Evolutionary conservation across 1,140 invertebrate genomes (phyloP).

Genomic region (Magallana gigas): DNA sequence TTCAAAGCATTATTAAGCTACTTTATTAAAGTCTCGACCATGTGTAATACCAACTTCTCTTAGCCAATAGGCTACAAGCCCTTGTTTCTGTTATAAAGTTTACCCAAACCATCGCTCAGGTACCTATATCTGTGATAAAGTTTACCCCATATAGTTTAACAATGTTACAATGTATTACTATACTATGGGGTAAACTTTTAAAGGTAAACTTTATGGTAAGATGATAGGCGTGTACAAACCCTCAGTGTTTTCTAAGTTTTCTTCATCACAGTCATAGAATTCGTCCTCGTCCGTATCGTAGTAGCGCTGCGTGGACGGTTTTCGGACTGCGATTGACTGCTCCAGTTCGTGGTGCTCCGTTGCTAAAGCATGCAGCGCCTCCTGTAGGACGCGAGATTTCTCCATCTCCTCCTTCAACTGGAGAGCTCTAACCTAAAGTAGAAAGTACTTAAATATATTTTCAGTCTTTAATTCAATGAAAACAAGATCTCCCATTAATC

Average conservation of each 20-base stretch:
- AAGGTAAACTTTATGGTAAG: too few species aligned
- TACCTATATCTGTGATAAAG: too few species aligned
- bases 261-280: conserved; percentile 83
- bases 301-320: conserved; percentile 76
- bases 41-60: too few species aligned
- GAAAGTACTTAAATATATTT: background rate
- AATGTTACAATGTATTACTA: too few species aligned
- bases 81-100: too few species aligned
- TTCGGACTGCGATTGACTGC: conserved; percentile 78
- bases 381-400: conserved; percentile 85
- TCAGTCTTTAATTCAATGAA: background rate
- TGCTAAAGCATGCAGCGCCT: conserved; percentile 85
- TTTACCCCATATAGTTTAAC: too few species aligned
- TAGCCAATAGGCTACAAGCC: too few species aligned
- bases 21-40: too few species aligned
- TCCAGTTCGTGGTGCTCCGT: conserved; percentile 86
- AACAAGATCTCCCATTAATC: too few species aligned
- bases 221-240: background rate
- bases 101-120: too few species aligned
- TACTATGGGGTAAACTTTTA: too few species aligned
- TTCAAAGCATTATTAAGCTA: too few species aligned
- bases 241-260: conserved; percentile 11
- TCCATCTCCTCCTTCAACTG: conserved; percentile 82
- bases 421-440: conserved; percentile 74
- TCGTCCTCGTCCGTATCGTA: conserved; percentile 86